These are phyloP conservation scores for Egretta garzetta DNA, from an alignment of 2,113 vertebrate species.

Conservation along the genomic window DNA sequence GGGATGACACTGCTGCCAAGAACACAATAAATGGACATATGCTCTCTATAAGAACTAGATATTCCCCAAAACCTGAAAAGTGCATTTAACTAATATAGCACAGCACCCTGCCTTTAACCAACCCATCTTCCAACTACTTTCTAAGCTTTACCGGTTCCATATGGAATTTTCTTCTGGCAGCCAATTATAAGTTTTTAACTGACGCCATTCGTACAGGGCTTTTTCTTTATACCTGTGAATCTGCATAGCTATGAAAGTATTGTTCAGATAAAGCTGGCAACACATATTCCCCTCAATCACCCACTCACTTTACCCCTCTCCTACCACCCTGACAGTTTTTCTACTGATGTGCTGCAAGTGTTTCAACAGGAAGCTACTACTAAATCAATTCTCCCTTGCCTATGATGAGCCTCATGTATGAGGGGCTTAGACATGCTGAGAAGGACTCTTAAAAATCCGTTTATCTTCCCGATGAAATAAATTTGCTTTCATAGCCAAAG, in stretches of 20 bases:
- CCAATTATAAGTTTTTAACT: not conserved
- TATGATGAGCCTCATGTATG: not conserved
- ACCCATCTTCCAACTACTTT: not conserved
- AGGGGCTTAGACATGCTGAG: not conserved
- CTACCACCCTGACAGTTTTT: not conserved
- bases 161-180: not conserved
- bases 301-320: not conserved
- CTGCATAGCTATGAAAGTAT: not conserved
- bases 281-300: not conserved
- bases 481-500: not conserved
- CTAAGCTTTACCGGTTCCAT: not conserved
- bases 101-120: not conserved
- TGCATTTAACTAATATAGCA: not conserved
- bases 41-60: not conserved
- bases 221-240: not conserved
- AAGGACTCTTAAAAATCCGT: not conserved
- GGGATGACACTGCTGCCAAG: not conserved
- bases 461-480: not conserved
- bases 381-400: not conserved
- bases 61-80: not conserved
- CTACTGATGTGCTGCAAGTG: not conserved
- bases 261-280: not conserved
- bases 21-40: not conserved
- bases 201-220: fast-evolving
- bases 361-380: not conserved